A percentile compares a stretch with the other conserved stretches of the same genome.
These are phyloP conservation scores for Urocitellus parryii DNA, from an alignment of 2,113 vertebrate species.

Conservation along the genomic window DNA sequence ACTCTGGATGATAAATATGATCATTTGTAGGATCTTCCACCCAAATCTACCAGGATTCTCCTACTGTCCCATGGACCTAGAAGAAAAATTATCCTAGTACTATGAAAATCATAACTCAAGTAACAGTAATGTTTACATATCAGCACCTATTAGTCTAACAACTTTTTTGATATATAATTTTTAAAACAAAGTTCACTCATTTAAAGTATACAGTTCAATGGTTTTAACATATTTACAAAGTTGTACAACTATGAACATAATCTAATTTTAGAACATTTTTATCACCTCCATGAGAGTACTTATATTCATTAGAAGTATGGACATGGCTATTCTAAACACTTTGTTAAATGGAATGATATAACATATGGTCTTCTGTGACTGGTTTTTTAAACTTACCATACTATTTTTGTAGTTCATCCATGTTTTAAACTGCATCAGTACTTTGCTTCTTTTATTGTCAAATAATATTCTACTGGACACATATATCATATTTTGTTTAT, in stretches of 20 bases:
- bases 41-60: conserved; percentile 99
- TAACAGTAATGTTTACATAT: not conserved
- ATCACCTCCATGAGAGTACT: not conserved
- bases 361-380: not conserved
- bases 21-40: conserved; percentile 98
- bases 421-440: not conserved
- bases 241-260: not conserved
- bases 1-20: conserved; percentile 99
- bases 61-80: conserved; percentile 96
- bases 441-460: not conserved
- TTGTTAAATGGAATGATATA: conserved; percentile 25
- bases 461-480: conserved; percentile 30
- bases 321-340: not conserved
- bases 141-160: not conserved
- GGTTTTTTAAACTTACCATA: not conserved
- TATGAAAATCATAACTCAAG: not conserved
- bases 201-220: not conserved
- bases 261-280: conserved; percentile 42
- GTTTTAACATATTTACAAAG: conserved; percentile 40
- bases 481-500: not conserved
- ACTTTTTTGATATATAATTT: not conserved
- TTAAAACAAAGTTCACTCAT: not conserved
- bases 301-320: not conserved
- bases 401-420: not conserved
- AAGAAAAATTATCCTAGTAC: conserved; percentile 58